These are phyloP conservation scores for Flabesymbios commensalis DNA, from an alignment of 2,888 invertebrate species.

Conservation along the genomic window DNA sequence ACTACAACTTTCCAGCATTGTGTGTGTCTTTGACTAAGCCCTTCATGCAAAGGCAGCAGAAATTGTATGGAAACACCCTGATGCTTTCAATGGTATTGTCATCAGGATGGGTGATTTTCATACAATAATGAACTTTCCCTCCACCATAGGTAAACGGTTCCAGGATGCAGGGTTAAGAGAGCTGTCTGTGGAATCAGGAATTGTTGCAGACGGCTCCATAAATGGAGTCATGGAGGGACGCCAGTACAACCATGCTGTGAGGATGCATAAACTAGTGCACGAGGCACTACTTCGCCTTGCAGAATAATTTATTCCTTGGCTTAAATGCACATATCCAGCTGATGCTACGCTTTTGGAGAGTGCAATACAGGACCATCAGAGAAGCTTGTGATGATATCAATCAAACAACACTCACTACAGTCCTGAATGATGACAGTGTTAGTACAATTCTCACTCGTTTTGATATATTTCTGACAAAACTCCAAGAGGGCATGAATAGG, in stretches of 20 bases:
- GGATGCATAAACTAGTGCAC: conserved; percentile 27
- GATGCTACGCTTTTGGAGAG: too few relatives aligned
- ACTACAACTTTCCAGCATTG: conserved; percentile 9
- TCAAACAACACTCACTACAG: too few relatives aligned
- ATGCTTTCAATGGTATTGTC: conserved; percentile 15
- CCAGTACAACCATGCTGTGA: conserved; percentile 12
- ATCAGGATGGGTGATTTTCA: conserved; percentile 32
- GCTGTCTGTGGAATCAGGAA: conserved; percentile 28
- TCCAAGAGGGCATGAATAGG: conserved; percentile 7
- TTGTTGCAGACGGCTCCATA: conserved; percentile 34
- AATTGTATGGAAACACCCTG: conserved; percentile 28
- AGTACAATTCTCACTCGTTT: not conserved
- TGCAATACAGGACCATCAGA: too few relatives aligned
- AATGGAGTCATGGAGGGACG: conserved; percentile 19
- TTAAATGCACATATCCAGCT: not conserved
- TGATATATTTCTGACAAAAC: not conserved
- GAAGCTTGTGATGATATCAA: too few relatives aligned
- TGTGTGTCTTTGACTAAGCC: conserved; percentile 31
- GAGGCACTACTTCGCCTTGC: conserved; percentile 29
- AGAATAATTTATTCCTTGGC: not conserved
- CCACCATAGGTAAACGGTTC: conserved; percentile 32
- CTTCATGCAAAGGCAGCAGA: conserved; percentile 34
- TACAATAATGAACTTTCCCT: conserved; percentile 26
- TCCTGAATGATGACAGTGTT: too few relatives aligned
- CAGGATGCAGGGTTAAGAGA: conserved; percentile 31